phyloP scores from a whole-genome alignment of 1,140 invertebrate species.

The Macrotrachela quadricornifera region DNA sequence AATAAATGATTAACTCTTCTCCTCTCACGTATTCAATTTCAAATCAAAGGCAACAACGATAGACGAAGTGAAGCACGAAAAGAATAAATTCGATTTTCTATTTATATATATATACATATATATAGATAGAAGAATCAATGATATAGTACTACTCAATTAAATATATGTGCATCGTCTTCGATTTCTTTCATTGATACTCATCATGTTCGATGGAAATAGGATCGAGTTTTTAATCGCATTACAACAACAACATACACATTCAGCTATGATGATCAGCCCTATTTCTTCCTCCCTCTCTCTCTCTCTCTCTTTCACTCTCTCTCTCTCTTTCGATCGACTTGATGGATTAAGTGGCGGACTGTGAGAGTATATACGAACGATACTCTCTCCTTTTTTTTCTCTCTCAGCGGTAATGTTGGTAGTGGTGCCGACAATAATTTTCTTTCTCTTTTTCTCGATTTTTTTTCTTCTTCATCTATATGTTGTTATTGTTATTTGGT shows the following conservation, averaged over 20 bases:
- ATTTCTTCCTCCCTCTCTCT: not conserved
- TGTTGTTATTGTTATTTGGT: no score
- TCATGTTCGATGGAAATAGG: not conserved
- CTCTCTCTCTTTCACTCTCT: not conserved
- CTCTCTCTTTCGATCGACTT: not conserved
- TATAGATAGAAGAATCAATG: no score
- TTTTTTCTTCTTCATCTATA: no score
- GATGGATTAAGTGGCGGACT: not conserved
- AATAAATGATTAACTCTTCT: no score
- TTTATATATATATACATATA: not conserved
- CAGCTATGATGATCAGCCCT: not conserved
- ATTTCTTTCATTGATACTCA: not conserved
- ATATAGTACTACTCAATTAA: not conserved
- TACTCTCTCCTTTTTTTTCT: no score
- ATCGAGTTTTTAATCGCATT: not conserved
- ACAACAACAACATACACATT: not conserved
- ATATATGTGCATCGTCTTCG: not conserved
- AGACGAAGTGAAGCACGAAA: no score
- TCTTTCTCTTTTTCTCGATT: no score
- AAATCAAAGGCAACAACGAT: no score
- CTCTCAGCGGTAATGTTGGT: no score
- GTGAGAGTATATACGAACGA: not conserved
- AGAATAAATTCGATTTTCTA: no score
- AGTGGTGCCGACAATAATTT: no score
- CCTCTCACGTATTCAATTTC: no score